Conservation (phyloP, 2,888 invertebrate genomes). For the Reticulitermes lucifugus region DNA sequence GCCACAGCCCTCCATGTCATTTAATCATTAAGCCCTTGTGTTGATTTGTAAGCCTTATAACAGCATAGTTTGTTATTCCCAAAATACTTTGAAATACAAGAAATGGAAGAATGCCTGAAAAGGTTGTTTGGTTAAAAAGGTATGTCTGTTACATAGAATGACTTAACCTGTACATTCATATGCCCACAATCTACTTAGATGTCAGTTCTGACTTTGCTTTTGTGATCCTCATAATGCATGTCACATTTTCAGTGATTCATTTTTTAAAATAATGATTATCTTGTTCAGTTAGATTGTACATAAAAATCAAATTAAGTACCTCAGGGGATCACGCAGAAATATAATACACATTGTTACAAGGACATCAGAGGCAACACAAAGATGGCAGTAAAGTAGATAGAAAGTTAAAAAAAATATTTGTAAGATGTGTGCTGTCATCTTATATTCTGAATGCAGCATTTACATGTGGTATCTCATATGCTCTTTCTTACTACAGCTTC, state of each 20-base stretch:
- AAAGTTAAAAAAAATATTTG: too few relatives aligned
- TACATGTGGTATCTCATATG: too few relatives aligned
- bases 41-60: constrained; percentile 53
- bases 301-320: too few relatives aligned
- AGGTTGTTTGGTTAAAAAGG: neutral
- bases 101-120: neutral
- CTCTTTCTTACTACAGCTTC: too few relatives aligned
- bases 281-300: neutral
- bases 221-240: neutral
- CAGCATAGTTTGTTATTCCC: neutral
- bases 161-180: neutral
- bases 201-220: too few relatives aligned
- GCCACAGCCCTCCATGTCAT: constrained; percentile 25
- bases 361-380: too few relatives aligned
- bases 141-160: neutral
- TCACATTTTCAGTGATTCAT: neutral
- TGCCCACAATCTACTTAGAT: neutral
- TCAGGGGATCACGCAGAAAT: too few relatives aligned
- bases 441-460: too few relatives aligned
- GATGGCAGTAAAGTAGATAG: too few relatives aligned
- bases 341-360: too few relatives aligned
- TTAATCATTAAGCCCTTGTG: constrained; percentile 40
- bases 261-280: neutral
- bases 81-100: constrained; percentile 6
- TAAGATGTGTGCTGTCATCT: too few relatives aligned